A percentile compares a stretch with the other conserved stretches of the same genome.
Evolutionary conservation across 2,797 vertebrate genomes (phyloP).

Genomic region (Characodon lateralis): DNA sequence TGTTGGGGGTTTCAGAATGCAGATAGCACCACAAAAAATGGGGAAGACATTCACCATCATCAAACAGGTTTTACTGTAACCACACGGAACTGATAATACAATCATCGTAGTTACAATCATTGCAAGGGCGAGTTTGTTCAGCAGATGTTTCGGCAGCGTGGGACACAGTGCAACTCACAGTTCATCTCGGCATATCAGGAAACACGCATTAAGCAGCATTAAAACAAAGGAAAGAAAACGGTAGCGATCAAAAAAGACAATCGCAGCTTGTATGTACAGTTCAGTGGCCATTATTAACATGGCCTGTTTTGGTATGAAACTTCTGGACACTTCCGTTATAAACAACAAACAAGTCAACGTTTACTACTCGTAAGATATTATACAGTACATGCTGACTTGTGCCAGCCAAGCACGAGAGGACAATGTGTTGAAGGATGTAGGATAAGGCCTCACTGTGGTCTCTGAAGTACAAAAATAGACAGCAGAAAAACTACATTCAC

Average conservation of each 20-base stretch:
- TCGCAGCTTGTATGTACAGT: conserved; percentile 65
- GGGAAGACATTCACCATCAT: conserved; percentile 57
- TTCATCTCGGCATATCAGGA: conserved; percentile 64
- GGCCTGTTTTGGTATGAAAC: conserved; percentile 75
- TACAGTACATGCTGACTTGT: conserved; percentile 37
- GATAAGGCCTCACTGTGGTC: conserved; percentile 77
- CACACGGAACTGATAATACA: conserved; percentile 33
- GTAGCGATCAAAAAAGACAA: conserved; percentile 56
- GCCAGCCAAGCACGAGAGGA: conserved; percentile 35
- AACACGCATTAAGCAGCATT: conserved; percentile 76
- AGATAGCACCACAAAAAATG: conserved; percentile 23
- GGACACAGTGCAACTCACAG: conserved; percentile 69
- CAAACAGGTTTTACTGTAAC: conserved; percentile 9
- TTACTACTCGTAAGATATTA: conserved; percentile 30
- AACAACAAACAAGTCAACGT: conserved; percentile 32
- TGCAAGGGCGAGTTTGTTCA: conserved; percentile 49
- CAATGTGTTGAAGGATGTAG: conserved; percentile 50
- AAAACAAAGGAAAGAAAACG: conserved; percentile 28
- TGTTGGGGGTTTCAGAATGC: conserved; percentile 24
- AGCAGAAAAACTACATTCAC: conserved; percentile 70
- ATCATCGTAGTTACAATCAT: conserved; percentile 47
- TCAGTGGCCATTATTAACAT: conserved; percentile 49
- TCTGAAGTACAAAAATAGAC: conserved; percentile 72
- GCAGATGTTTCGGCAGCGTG: conserved; percentile 63
- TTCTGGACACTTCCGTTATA: conserved; percentile 38